Conservation (phyloP, 2,113 vertebrate genomes). For the Etheostoma cragini region DNA sequence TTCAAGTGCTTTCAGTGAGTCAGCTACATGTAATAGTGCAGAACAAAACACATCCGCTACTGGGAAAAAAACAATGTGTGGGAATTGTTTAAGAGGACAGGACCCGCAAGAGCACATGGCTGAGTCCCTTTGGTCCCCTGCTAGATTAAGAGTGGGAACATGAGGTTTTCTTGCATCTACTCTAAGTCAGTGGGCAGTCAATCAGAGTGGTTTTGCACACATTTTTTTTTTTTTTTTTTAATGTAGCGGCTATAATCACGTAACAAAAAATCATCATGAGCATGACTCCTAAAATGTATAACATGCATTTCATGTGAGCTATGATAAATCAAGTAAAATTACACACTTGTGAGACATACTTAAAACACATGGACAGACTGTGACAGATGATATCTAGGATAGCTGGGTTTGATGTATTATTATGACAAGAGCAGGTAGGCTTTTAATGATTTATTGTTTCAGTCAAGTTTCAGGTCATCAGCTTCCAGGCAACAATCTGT, state of each 20-base stretch:
- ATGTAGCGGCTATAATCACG: not conserved
- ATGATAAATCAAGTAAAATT: slow-evolving; percentile 75
- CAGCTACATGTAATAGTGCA: slow-evolving; percentile 45
- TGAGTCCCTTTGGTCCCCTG: slow-evolving; percentile 38
- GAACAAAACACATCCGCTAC: slow-evolving; percentile 67
- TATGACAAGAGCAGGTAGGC: slow-evolving; percentile 72
- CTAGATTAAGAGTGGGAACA: slow-evolving; percentile 42
- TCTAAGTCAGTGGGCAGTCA: slow-evolving; percentile 32
- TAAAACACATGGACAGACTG: slow-evolving; percentile 62
- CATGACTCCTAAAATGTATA: slow-evolving; percentile 12
- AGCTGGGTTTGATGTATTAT: slow-evolving; percentile 80
- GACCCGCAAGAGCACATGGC: slow-evolving; percentile 53
- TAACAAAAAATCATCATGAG: slow-evolving; percentile 17
- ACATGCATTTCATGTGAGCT: slow-evolving; percentile 33
- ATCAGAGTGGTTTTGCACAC: slow-evolving; percentile 22
- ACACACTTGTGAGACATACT: slow-evolving; percentile 67
- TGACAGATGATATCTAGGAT: slow-evolving; percentile 58
- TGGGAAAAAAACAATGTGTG: slow-evolving; percentile 63
- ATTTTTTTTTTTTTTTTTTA: slow-evolving; percentile 25
- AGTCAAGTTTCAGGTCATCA: slow-evolving; percentile 83
- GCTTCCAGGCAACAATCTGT: slow-evolving; percentile 81
- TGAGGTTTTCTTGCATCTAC: slow-evolving; percentile 46
- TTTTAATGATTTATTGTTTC: slow-evolving; percentile 84
- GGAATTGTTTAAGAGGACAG: slow-evolving; percentile 69
- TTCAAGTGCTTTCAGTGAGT: slow-evolving; percentile 50